Conservation (phyloP, 2,113 vertebrate species). For the Desmodus rotundus region DNA sequence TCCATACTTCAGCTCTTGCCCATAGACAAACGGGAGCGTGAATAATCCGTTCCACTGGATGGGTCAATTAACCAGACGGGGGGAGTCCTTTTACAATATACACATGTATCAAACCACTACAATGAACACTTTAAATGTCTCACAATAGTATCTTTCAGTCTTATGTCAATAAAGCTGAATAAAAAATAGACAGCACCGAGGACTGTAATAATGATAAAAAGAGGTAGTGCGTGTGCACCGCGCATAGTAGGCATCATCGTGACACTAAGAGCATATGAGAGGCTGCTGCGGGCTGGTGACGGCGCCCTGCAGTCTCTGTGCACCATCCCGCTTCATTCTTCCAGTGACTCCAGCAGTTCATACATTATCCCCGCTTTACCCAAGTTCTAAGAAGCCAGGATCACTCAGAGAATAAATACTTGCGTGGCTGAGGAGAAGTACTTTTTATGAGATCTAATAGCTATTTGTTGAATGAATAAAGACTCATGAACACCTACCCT, state of each 20-base stretch:
- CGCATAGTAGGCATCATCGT: neutral
- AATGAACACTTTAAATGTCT: neutral
- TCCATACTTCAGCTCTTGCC: neutral
- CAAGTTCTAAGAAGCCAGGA: neutral
- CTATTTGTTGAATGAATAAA: neutral
- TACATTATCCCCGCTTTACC: neutral
- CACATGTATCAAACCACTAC: neutral
- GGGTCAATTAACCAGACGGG: neutral
- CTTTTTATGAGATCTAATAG: neutral
- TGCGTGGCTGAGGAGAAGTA: neutral
- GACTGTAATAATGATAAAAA: neutral
- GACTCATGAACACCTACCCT: neutral
- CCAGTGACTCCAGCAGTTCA: neutral
- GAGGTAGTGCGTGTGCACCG: neutral
- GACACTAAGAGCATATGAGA: neutral
- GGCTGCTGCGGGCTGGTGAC: neutral
- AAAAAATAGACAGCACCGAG: neutral
- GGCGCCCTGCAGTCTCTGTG: neutral
- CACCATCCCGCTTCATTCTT: neutral
- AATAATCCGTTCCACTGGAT: neutral
- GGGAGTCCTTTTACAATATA: neutral
- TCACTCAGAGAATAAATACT: neutral
- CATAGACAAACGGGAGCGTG: neutral
- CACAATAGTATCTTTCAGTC: neutral
- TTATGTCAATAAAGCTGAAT: neutral